Percentiles rank a stretch among this genome's conserved stretches.
Evolutionary conservation across 2,888 invertebrate species (phyloP).

Genomic region (Trichacis sp.): DNA sequence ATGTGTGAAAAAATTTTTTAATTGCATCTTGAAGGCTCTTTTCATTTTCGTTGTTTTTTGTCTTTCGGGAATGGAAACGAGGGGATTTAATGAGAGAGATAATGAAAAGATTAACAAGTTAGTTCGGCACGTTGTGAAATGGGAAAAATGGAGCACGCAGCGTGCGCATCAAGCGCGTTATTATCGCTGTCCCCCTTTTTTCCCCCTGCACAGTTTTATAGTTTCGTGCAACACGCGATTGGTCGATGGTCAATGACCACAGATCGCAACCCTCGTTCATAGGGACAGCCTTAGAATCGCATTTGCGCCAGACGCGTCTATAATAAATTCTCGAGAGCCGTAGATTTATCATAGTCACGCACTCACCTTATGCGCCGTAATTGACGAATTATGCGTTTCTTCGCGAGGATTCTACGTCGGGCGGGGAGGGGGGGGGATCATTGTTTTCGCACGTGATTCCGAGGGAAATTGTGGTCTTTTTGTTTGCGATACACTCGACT

Average conservation of each 20-base stretch:
- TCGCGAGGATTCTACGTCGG: constrained; percentile 5
- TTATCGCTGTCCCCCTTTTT: constrained; percentile 37
- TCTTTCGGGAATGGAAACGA: not conserved
- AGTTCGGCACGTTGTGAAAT: not conserved
- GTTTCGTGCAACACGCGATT: constrained; percentile 49
- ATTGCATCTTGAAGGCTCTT: too few relatives aligned
- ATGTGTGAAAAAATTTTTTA: too few relatives aligned
- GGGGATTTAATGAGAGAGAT: not conserved
- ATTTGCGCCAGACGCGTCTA: constrained; percentile 54
- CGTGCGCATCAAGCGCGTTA: constrained; percentile 31
- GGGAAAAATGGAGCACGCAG: constrained; percentile 33
- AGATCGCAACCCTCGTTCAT: constrained; percentile 36
- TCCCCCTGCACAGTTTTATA: constrained; percentile 56
- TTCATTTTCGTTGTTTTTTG: too few relatives aligned
- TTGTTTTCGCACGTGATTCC: too few relatives aligned
- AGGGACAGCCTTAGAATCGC: constrained; percentile 50
- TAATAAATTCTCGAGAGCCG: constrained; percentile 56
- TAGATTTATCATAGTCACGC: constrained; percentile 66
- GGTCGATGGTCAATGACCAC: constrained; percentile 45
- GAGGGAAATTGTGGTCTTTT: too few relatives aligned
- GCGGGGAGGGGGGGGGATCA: too few relatives aligned
- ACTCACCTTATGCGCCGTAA: constrained; percentile 54
- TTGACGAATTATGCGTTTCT: constrained; percentile 52
- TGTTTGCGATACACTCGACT: too few relatives aligned
- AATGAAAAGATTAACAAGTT: not conserved